Conservation (phyloP, 2,888 invertebrate genomes). For the Drosophila planitibia region DNA sequence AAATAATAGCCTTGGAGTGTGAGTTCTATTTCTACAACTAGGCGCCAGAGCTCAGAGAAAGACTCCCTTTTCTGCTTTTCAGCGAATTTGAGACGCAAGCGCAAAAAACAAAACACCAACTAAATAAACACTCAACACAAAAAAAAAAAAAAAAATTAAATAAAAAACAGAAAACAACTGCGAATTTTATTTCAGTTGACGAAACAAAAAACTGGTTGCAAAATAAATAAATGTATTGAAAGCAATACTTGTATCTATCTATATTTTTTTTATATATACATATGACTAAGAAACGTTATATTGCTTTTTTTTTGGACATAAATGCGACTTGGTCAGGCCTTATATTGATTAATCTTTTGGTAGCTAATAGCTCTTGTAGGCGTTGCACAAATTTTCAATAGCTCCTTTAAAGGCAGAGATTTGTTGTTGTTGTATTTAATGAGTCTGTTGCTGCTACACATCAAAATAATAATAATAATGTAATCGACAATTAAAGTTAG, state of each 20-base stretch:
- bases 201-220: constrained; percentile 26
- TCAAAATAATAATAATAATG: constrained; percentile 38
- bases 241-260: background rate
- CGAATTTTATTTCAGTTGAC: constrained; percentile 23
- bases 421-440: constrained; percentile 13
- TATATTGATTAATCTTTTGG: constrained; percentile 47
- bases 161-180: constrained; percentile 30
- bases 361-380: constrained; percentile 43
- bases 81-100: constrained; percentile 51
- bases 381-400: constrained; percentile 59
- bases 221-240: constrained; percentile 41
- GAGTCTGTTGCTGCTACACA: constrained; percentile 2
- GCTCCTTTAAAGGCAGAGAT: constrained; percentile 29
- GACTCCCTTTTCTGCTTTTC: constrained; percentile 33
- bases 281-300: constrained; percentile 2
- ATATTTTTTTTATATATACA: background rate
- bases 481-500: constrained; percentile 69
- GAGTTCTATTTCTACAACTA: constrained; percentile 1
- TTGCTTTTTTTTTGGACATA: constrained; percentile 22
- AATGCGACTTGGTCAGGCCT: constrained; percentile 35
- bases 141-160: constrained; percentile 29
- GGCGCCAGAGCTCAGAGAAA: constrained; percentile 12
- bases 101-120: constrained; percentile 21
- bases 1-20: constrained; percentile 1
- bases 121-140: constrained; percentile 39